phyloP scores from a whole-genome alignment of 2,888 invertebrate species.

The Chymomyza procnemis region DNA sequence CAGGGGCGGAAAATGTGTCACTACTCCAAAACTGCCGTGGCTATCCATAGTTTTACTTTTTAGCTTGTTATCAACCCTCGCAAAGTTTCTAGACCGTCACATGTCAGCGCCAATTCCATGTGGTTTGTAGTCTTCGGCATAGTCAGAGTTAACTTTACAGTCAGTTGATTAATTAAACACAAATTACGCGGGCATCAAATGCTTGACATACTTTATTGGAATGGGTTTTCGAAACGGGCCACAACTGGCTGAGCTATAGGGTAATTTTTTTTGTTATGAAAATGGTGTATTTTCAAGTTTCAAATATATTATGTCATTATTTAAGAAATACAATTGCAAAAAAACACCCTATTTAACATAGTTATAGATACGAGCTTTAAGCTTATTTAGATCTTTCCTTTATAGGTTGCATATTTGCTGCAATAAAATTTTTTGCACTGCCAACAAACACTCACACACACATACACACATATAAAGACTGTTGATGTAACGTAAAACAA shows the following conservation, averaged over 20 bases:
- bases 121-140: slow-evolving; percentile 25
- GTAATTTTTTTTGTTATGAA: slow-evolving; percentile 45
- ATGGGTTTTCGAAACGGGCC: background rate
- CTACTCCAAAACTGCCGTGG: slow-evolving; percentile 21
- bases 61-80: slow-evolving; percentile 58
- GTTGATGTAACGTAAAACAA: slow-evolving; percentile 32
- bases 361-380: background rate
- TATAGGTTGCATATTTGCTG: slow-evolving; percentile 21
- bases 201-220: slow-evolving; percentile 72
- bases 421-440: slow-evolving; percentile 37
- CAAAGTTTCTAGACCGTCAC: slow-evolving; percentile 50
- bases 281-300: slow-evolving; percentile 39
- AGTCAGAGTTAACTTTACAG: slow-evolving; percentile 46
- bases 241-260: slow-evolving; percentile 53
- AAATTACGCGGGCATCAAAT: slow-evolving; percentile 76
- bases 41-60: slow-evolving; percentile 16
- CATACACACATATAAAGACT: background rate
- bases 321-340: no score
- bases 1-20: slow-evolving; percentile 71
- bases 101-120: slow-evolving; percentile 61
- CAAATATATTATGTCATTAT: slow-evolving; percentile 24
- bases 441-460: background rate
- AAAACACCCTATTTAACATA: no score
- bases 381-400: slow-evolving; percentile 22
- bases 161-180: slow-evolving; percentile 56